A percentile compares a stretch with the other conserved stretches of the same genome.
Conservation (phyloP, 2,113 vertebrate species). For the Meriones unguiculatus region DNA sequence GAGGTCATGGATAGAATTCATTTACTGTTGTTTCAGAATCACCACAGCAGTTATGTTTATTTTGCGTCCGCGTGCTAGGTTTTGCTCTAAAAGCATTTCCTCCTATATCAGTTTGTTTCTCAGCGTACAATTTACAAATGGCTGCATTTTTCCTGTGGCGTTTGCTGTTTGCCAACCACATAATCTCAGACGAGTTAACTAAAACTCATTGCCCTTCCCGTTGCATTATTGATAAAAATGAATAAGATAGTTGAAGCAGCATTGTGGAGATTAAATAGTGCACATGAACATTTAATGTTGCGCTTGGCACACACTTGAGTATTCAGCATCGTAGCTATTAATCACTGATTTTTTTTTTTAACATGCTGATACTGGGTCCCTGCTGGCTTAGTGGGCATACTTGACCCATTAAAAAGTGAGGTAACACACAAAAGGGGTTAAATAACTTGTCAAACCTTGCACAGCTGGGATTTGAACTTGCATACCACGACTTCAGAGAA, state of each 20-base stretch:
- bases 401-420: conserved; percentile 21
- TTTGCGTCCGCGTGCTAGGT: not conserved
- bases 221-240: conserved; percentile 37
- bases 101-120: conserved; percentile 47
- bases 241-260: not conserved
- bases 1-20: conserved; percentile 9
- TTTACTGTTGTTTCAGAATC: conserved; percentile 42
- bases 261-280: conserved; percentile 3
- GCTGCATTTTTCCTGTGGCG: not conserved
- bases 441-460: conserved; percentile 26
- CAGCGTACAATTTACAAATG: conserved; percentile 28
- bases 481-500: conserved; percentile 14
- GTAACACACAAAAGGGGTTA: conserved; percentile 24
- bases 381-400: not conserved
- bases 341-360: conserved; percentile 30
- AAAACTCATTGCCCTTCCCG: not conserved
- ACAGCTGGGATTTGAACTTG: conserved; percentile 50
- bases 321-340: conserved; percentile 12
- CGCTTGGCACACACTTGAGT: conserved; percentile 10
- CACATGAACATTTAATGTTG: not conserved
- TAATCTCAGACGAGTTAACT: conserved; percentile 46
- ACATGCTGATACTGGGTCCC: conserved; percentile 6
- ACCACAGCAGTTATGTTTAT: conserved; percentile 42
- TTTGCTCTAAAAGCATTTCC: conserved; percentile 54
- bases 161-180: conserved; percentile 33